These are phyloP conservation scores for Eustalomyia histrio DNA, from an alignment of 2,888 invertebrate genomes.

Conservation along the genomic window DNA sequence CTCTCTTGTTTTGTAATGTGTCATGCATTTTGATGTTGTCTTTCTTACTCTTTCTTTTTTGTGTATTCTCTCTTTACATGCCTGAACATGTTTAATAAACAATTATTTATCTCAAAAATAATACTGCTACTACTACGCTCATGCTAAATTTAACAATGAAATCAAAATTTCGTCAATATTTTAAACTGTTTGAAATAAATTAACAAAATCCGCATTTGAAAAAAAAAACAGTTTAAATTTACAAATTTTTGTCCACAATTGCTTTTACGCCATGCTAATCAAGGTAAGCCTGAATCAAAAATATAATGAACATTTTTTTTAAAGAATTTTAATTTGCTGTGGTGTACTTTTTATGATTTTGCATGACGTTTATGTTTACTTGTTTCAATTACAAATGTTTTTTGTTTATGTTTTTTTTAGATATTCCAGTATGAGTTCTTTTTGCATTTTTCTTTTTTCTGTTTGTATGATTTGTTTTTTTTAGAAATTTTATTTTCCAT, in stretches of 20 bases:
- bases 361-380: neutral
- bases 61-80: constrained; percentile 72
- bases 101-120: constrained; percentile 30
- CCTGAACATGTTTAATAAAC: constrained; percentile 68
- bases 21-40: constrained; percentile 52
- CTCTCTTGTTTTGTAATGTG: constrained; percentile 8
- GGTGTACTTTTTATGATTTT: constrained; percentile 2
- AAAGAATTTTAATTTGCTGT: constrained; percentile 9
- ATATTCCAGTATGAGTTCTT: neutral
- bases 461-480: neutral
- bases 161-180: constrained; percentile 31
- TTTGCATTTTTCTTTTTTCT: neutral
- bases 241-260: constrained; percentile 76
- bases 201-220: neutral
- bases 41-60: constrained; percentile 19
- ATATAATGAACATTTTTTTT: constrained; percentile 21
- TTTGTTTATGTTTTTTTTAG: neutral
- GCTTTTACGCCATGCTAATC: constrained; percentile 74
- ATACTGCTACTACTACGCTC: constrained; percentile 45
- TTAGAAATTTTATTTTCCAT: constrained; percentile 37
- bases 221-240: constrained; percentile 71
- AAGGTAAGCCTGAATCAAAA: constrained; percentile 70
- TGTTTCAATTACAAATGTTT: neutral
- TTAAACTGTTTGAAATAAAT: constrained; percentile 33
- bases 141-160: constrained; percentile 48